A percentile compares a stretch with the other conserved stretches of the same genome.
phyloP scores from a whole-genome alignment of 2,888 invertebrate genomes.

The Cheilosia grossa region DNA sequence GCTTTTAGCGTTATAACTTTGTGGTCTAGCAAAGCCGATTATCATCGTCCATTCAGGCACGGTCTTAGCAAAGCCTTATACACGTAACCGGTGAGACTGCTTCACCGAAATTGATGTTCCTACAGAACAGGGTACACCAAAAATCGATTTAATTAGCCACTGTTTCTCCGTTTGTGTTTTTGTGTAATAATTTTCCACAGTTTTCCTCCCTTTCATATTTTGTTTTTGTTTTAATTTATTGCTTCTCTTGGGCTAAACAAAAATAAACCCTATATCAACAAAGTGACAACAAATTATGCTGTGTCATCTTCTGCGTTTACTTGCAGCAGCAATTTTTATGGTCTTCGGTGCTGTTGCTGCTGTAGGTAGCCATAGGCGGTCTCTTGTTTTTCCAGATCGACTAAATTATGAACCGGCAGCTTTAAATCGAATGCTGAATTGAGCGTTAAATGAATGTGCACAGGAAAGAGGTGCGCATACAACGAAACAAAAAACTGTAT shows the following conservation, averaged over 20 bases:
- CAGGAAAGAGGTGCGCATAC: background rate
- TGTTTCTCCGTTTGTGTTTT: background rate
- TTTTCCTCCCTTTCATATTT: background rate
- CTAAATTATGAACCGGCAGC: background rate
- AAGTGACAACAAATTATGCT: slow-evolving; percentile 63
- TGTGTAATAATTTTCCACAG: background rate
- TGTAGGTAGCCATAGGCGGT: background rate
- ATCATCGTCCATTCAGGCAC: no score
- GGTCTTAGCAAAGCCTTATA: no score
- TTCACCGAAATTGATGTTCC: no score
- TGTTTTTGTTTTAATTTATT: slow-evolving; percentile 26
- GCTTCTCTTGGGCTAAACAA: slow-evolving; percentile 12
- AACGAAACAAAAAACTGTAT: background rate
- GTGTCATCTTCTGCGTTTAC: slow-evolving; percentile 24
- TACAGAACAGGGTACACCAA: background rate
- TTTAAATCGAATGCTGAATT: slow-evolving; percentile 47
- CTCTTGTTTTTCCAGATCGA: slow-evolving; percentile 3
- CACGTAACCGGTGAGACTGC: no score
- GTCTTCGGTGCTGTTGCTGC: background rate
- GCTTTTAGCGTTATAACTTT: no score
- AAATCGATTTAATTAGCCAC: background rate
- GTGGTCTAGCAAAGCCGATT: no score
- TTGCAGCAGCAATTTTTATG: slow-evolving; percentile 10
- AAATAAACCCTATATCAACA: slow-evolving; percentile 49
- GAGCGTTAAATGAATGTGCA: slow-evolving; percentile 46